Evolutionary conservation across 2,888 invertebrate species (phyloP).

Genomic region (Clusia tigrina): DNA sequence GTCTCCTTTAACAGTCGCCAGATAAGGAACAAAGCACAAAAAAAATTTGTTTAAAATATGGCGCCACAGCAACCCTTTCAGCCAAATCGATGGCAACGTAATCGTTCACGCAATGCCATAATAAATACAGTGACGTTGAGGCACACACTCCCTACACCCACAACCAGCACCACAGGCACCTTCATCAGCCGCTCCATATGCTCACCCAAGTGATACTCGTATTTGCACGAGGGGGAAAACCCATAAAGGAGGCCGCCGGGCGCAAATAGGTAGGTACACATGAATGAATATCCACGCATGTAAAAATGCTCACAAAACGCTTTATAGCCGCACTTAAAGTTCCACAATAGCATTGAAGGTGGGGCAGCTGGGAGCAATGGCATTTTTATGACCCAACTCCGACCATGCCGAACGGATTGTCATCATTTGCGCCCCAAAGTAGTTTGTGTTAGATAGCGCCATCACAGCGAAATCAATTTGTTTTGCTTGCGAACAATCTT

Average conservation of each 20-base stretch:
- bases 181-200: too few relatives aligned
- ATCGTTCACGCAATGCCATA: slow-evolving; percentile 55
- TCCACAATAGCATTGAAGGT: too few relatives aligned
- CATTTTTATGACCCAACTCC: slow-evolving; percentile 50
- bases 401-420: slow-evolving; percentile 48
- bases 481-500: slow-evolving; percentile 40
- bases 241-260: too few relatives aligned
- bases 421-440: slow-evolving; percentile 11
- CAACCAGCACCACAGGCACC: slow-evolving; percentile 33
- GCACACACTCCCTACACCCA: neutral
- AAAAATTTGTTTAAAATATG: too few relatives aligned
- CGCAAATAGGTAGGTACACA: neutral
- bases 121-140: slow-evolving; percentile 46
- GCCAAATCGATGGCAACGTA: slow-evolving; percentile 56
- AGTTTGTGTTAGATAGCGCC: neutral
- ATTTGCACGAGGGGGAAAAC: too few relatives aligned
- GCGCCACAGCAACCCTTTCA: neutral
- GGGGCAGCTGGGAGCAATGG: too few relatives aligned
- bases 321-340: slow-evolving; percentile 18
- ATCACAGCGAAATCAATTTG: slow-evolving; percentile 33
- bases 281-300: too few relatives aligned
- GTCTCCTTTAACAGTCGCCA: too few relatives aligned
- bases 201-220: too few relatives aligned
- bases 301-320: slow-evolving; percentile 6
- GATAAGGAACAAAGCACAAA: too few relatives aligned